Percentiles rank a stretch among this genome's conserved stretches.
Evolutionary conservation across 2,797 vertebrate genomes (phyloP).

Genomic region (Melanogrammus aeglefinus): DNA sequence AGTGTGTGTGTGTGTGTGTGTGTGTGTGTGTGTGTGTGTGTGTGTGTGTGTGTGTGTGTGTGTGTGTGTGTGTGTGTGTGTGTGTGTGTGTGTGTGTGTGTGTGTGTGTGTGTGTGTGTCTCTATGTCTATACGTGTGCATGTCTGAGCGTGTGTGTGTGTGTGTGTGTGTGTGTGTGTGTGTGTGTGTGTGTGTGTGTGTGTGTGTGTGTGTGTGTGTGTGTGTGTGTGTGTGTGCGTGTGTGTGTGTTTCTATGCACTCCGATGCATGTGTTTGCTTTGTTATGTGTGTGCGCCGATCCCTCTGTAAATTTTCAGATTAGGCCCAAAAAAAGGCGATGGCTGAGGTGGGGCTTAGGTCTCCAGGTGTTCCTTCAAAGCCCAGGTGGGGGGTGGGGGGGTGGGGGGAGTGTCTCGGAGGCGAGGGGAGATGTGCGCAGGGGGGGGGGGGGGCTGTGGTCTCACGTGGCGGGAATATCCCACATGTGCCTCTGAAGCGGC

Average conservation of each 20-base stretch:
- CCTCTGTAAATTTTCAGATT: background rate
- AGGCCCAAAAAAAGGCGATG: background rate
- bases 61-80: background rate
- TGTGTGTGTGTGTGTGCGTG: background rate
- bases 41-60: background rate
- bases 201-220: background rate
- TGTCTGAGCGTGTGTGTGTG: background rate
- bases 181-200: background rate
- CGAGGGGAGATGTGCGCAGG: background rate
- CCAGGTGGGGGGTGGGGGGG: background rate
- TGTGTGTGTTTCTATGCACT: background rate
- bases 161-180: background rate
- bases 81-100: background rate
- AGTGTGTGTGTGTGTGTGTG: background rate
- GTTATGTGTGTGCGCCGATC: background rate
- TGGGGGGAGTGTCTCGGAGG: background rate
- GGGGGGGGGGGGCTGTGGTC: background rate
- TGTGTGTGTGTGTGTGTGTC: background rate
- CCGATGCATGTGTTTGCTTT: background rate
- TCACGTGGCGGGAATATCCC: background rate
- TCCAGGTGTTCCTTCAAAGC: background rate
- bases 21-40: background rate
- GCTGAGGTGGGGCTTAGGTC: background rate
- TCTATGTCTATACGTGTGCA: background rate
- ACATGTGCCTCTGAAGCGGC: background rate